These are phyloP conservation scores for Peromyscus californicus DNA, from an alignment of 2,113 vertebrate species.

Conservation along the genomic window DNA sequence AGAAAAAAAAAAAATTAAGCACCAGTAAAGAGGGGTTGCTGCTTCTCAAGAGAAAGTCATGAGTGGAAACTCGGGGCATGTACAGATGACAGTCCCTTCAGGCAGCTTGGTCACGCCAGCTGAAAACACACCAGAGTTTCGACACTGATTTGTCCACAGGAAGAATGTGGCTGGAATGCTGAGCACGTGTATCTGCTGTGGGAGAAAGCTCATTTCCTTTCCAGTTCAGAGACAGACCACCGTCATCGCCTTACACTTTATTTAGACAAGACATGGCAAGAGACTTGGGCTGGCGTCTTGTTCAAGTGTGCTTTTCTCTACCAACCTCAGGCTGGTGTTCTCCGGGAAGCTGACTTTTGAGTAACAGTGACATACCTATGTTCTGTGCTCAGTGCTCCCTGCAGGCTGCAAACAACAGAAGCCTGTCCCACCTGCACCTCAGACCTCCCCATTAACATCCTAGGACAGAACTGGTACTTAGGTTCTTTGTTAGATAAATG, in stretches of 20 bases:
- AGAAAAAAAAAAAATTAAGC: neutral
- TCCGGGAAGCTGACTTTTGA: neutral
- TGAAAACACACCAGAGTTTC: neutral
- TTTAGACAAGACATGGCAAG: neutral
- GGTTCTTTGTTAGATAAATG: constrained; percentile 4
- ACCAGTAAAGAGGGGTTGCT: too few species aligned
- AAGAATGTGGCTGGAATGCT: neutral
- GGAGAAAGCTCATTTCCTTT: neutral
- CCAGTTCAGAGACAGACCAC: neutral
- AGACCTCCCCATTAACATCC: neutral
- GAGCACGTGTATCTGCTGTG: neutral
- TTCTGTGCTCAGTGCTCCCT: neutral
- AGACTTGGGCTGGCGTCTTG: neutral
- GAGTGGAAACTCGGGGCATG: neutral
- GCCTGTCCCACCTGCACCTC: neutral
- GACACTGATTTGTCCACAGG: neutral
- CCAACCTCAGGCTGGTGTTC: neutral
- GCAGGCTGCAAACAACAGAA: neutral
- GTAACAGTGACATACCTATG: neutral
- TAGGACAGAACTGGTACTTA: neutral
- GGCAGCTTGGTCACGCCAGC: neutral
- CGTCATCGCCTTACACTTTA: neutral
- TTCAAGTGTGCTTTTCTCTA: neutral
- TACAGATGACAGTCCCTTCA: neutral
- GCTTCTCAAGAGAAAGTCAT: neutral